These are phyloP conservation scores for Cheiracanthium punctorium DNA, from an alignment of 2,888 invertebrate genomes.

Conservation along the genomic window DNA sequence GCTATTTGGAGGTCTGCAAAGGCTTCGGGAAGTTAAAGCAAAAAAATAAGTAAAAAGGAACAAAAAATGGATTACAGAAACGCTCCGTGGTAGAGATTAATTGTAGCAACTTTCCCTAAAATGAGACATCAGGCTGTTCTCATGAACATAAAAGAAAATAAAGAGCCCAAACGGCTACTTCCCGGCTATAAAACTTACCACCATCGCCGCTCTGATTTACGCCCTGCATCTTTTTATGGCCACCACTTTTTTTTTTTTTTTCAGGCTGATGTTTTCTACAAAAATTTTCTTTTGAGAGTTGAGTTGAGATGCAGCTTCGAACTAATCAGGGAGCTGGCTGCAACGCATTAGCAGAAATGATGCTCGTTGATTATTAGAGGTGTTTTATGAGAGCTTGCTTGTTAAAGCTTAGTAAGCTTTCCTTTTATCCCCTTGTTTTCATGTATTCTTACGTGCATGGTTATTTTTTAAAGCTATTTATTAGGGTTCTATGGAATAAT, in stretches of 20 bases:
- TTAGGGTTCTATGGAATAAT: too few species aligned
- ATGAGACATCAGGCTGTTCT: slow-evolving; percentile 17
- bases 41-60: neutral
- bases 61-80: neutral
- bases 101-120: slow-evolving; percentile 5
- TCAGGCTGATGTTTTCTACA: neutral
- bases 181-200: slow-evolving; percentile 13
- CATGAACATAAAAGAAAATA: slow-evolving; percentile 11
- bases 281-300: slow-evolving; percentile 8
- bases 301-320: neutral
- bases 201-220: neutral
- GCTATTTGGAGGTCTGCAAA: neutral
- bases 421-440: too few species aligned
- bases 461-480: too few species aligned
- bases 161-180: slow-evolving; percentile 7
- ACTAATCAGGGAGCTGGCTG: neutral
- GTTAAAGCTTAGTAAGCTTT: too few species aligned
- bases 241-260: neutral
- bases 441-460: too few species aligned
- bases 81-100: neutral
- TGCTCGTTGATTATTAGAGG: neutral
- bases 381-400: too few species aligned
- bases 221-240: slow-evolving; percentile 3
- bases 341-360: neutral
- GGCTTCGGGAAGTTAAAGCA: neutral